Evolutionary conservation across 2,888 invertebrate species (phyloP), one percentile per base, ranked within the genome.

Genomic region (Orgyia antiqua): DNA sequence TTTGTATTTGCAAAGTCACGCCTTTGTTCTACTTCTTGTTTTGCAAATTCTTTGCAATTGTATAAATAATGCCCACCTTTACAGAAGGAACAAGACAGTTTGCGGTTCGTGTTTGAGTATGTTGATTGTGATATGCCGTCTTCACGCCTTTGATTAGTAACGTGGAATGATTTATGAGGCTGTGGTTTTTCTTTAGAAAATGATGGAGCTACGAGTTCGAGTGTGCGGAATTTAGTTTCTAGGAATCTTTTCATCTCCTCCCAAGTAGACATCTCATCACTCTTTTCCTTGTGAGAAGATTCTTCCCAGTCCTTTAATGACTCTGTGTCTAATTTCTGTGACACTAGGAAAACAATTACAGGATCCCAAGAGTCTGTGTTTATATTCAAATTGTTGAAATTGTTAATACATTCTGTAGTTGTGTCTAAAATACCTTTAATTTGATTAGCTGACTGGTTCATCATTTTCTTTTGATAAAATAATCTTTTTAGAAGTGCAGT

Each of bases 301-400:
- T 45, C 33, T 27, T 52, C 49, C 45, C 48, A 47, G 4, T 24
- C 32, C 24, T 32, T 48, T 4, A 42, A 44, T 8, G 50, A 31
- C 27, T 49, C 51, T 24, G 34, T 13, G 20, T 58, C 54, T 11
- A 54, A 36, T 21, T 55, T 59, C 24, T 49, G 50, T 4, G 29
- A 28, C 0, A 50, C 34, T 5, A 54, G 28, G 38, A 44, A 51
- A 28, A 56, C 37, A 7, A 54, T 39, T 17, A 56, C 4, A 8
- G 44, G 44, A 38, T 53, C 49, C 51, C 46, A 56, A 13, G 40
- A 39, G 10, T 43, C 39, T 0, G 36, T 46, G 6, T 10, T 3
- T 7, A 54, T 28, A 4, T 39, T 23, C 8, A 52, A n/a, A 28
- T 52, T 46, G 9, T 43, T 29, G 6, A 55, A 26, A 23, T 29